Evolutionary conservation across 2,797 vertebrate genomes (phyloP).

Genomic region (Gila robusta): DNA sequence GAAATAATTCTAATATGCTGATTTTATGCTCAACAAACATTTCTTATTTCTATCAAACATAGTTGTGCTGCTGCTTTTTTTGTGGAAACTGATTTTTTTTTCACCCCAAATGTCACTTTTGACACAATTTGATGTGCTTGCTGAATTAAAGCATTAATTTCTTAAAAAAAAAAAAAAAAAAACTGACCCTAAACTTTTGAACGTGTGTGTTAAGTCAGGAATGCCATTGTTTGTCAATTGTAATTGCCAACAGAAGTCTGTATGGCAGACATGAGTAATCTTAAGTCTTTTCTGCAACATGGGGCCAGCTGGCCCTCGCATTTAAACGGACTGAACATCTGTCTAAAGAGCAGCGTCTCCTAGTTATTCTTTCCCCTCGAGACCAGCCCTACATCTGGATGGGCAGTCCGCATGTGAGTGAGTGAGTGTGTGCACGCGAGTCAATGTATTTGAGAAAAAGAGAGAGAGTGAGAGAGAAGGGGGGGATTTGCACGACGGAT

Average conservation of each 20-base stretch:
- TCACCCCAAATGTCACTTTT: not conserved
- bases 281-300: not conserved
- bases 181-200: not conserved
- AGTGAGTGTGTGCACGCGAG: not conserved
- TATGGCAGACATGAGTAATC: not conserved
- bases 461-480: not conserved
- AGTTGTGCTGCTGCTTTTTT: not conserved
- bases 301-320: not conserved
- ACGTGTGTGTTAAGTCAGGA: not conserved
- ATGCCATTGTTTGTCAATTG: not conserved
- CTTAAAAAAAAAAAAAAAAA: too few relatives aligned
- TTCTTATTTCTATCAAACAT: not conserved
- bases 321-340: slow-evolving; percentile 69
- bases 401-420: slow-evolving; percentile 10
- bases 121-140: not conserved
- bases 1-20: not conserved
- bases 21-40: not conserved
- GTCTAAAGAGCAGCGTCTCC: slow-evolving; percentile 60
- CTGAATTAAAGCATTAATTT: not conserved
- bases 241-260: not conserved
- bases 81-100: not conserved
- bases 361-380: slow-evolving; percentile 47
- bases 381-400: slow-evolving; percentile 67
- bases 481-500: slow-evolving; percentile 48
- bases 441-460: not conserved